Conservation (phyloP, 2,888 invertebrate genomes). For the Chymomyza fuscimana region DNA sequence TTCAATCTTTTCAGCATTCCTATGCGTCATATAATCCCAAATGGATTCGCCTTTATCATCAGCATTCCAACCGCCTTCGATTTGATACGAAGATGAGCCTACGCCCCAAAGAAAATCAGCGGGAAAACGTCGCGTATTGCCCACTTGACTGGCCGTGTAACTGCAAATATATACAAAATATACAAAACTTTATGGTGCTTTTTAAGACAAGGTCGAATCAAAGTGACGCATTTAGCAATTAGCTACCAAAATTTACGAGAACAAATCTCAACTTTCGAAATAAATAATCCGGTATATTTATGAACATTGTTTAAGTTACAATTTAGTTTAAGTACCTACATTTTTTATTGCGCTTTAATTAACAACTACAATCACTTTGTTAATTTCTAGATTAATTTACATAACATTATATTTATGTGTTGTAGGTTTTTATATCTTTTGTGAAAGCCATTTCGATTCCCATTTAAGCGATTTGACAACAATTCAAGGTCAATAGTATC, state of each 20-base stretch:
- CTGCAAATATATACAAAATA: constrained; percentile 29
- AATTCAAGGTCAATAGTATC: neutral
- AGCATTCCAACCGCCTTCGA: constrained; percentile 79
- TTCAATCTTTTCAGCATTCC: constrained; percentile 82
- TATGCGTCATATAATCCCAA: constrained; percentile 84
- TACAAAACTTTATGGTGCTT: neutral
- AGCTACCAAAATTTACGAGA: constrained; percentile 4
- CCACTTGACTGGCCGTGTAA: constrained; percentile 34
- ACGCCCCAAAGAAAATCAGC: constrained; percentile 79
- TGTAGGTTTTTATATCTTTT: neutral
- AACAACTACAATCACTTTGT: neutral
- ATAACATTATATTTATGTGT: neutral
- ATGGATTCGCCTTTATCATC: constrained; percentile 82
- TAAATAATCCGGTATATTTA: neutral
- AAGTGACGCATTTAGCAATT: constrained; percentile 15
- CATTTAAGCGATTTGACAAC: neutral
- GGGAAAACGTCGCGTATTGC: constrained; percentile 73
- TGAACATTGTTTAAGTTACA: neutral
- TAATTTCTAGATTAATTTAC: neutral
- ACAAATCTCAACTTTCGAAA: neutral
- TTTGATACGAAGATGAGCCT: constrained; percentile 78
- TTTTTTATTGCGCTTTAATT: neutral
- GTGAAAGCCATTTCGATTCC: neutral
- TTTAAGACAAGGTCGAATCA: too few relatives aligned
- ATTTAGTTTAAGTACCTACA: neutral